Percentiles rank a stretch among this genome's conserved stretches.
These are phyloP conservation scores for Zhuqinia jingwanae DNA, from an alignment of 2,888 invertebrate species.

Conservation along the genomic window DNA sequence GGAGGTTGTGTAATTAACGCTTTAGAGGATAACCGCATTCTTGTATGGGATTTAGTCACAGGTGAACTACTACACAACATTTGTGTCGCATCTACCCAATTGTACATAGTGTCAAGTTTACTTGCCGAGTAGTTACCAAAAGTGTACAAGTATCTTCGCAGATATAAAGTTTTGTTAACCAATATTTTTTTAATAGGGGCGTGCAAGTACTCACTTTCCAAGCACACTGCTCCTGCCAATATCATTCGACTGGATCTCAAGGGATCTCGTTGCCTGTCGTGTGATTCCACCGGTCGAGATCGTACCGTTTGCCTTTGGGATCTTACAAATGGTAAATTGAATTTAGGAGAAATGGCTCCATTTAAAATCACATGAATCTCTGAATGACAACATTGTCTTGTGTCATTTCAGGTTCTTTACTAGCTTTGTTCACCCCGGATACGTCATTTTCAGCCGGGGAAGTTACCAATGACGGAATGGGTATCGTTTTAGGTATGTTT, in stretches of 20 bases:
- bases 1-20: slow-evolving; percentile 92
- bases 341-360: neutral
- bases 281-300: slow-evolving; percentile 87
- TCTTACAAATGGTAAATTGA: slow-evolving; percentile 86
- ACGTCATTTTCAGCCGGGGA: slow-evolving; percentile 89
- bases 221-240: slow-evolving; percentile 90
- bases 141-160: too few relatives aligned
- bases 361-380: neutral
- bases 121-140: too few relatives aligned
- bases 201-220: slow-evolving; percentile 88
- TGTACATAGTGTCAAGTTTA: too few relatives aligned
- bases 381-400: neutral
- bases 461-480: slow-evolving; percentile 87
- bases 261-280: slow-evolving; percentile 88
- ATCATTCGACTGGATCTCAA: slow-evolving; percentile 87
- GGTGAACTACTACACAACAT: too few relatives aligned
- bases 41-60: slow-evolving; percentile 93
- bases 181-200: slow-evolving; percentile 83
- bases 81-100: too few relatives aligned
- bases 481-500: slow-evolving; percentile 83
- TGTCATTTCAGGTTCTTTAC: slow-evolving; percentile 85
- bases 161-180: neutral
- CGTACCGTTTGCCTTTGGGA: slow-evolving; percentile 91
- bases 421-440: slow-evolving; percentile 90
- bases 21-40: slow-evolving; percentile 89